These are phyloP conservation scores for Lepas anatifera DNA, from an alignment of 2,888 invertebrate species.

Conservation along the genomic window DNA sequence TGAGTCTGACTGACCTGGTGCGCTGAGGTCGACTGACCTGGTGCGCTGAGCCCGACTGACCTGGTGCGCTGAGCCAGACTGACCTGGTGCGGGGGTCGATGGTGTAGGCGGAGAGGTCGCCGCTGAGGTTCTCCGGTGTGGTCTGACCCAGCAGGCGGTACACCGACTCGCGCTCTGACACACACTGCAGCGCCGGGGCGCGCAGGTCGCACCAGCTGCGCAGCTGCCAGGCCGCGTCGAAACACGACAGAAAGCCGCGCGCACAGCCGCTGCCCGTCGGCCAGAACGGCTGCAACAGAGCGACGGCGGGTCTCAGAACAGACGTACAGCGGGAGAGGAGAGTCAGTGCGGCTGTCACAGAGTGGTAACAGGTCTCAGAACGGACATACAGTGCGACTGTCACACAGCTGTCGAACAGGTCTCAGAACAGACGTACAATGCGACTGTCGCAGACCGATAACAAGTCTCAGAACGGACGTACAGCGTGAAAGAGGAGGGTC, in stretches of 20 bases:
- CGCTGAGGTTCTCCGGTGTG: slow-evolving; percentile 87
- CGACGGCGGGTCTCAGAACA: neutral
- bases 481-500: too few species aligned
- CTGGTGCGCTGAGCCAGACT: too few species aligned
- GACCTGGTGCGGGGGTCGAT: slow-evolving; percentile 31
- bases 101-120: slow-evolving; percentile 47
- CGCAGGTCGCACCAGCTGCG: slow-evolving; percentile 57
- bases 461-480: too few species aligned
- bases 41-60: too few species aligned
- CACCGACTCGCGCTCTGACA: slow-evolving; percentile 90
- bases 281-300: slow-evolving; percentile 71
- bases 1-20: too few species aligned
- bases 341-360: neutral
- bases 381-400: too few species aligned
- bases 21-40: too few species aligned
- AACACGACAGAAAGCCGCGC: slow-evolving; percentile 85
- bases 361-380: too few species aligned
- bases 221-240: slow-evolving; percentile 96
- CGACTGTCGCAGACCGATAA: too few species aligned
- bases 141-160: slow-evolving; percentile 84
- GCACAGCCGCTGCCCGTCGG: slow-evolving; percentile 98
- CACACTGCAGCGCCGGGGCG: slow-evolving; percentile 61
- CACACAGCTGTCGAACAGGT: too few species aligned
- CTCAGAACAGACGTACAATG: too few species aligned
- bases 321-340: neutral